Percentiles rank a stretch among this genome's conserved stretches.
These are phyloP conservation scores for Rhinoptilus africanus DNA, from an alignment of 2,113 vertebrate species.

Conservation along the genomic window DNA sequence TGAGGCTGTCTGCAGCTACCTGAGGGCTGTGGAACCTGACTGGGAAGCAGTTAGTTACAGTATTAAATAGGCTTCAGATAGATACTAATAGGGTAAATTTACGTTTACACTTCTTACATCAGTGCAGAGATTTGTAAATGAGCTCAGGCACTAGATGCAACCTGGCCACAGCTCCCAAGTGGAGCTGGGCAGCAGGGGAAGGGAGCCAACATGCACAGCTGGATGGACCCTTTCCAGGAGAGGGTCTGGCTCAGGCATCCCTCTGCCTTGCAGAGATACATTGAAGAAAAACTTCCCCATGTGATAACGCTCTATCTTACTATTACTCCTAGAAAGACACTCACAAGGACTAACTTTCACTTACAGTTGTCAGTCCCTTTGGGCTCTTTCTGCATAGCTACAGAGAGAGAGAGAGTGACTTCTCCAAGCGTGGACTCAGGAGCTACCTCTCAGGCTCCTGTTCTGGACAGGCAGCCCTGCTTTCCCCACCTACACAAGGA, in stretches of 20 bases:
- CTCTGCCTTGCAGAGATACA: not conserved
- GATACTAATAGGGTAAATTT: not conserved
- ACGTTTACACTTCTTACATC: not conserved
- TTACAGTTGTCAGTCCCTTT: not conserved
- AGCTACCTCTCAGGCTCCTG: not conserved
- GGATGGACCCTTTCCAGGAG: not conserved
- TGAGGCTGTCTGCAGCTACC: not conserved
- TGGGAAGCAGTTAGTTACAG: not conserved
- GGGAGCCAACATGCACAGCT: not conserved
- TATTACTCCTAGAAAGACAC: not conserved
- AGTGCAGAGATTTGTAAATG: not conserved
- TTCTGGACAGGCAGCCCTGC: fast-evolving
- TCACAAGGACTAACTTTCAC: not conserved
- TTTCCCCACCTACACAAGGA: not conserved
- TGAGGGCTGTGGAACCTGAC: not conserved
- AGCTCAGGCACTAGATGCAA: not conserved
- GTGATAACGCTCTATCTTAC: not conserved
- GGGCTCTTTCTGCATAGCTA: not conserved
- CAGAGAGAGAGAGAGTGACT: not conserved
- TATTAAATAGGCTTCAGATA: not conserved
- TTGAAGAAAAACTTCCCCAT: not conserved
- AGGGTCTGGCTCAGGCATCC: not conserved
- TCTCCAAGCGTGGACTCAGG: not conserved
- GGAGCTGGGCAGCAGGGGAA: not conserved
- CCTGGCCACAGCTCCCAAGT: not conserved